Base-by-base conservation (phyloP, 2,113 vertebrate species). In the Malurus alboscapulatus region DNA sequence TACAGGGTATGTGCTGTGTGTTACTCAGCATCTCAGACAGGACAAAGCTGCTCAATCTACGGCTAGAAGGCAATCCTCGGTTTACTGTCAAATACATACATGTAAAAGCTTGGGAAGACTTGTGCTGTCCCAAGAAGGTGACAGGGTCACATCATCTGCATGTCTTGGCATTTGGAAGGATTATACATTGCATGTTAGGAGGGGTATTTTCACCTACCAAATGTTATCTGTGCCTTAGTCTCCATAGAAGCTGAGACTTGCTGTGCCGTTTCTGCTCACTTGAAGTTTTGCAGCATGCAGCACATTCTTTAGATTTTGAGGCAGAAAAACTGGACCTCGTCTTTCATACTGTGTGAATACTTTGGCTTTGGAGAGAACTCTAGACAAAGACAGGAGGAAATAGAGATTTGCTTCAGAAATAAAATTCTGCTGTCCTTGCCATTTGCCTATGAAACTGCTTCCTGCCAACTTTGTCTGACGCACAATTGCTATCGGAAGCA, bases 401-500 rank as follows among this genome's bases (percentile, higher is more conserved):
- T 4, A 66, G 48, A 86, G 51, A 22, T 77, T 67, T 73, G 24
- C 63, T 57, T 87, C 51, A 63, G 76, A 84, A 92, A 62, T 61
- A 27, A 36, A 83, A 68, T n/a, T 65, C 44, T 1, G 1, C 50
- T 92, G 71, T 81, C 62, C 66, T 34, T 5, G 48, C 63, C 21
- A 3, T 71, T 89, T 76, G 74, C 71, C 47, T 48, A 14, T 53
- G 87, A 67, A 95, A 21, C 59, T 36, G 51, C 48, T 87, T 91
- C 65, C 84, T 93, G 79, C 88, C 90, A 85, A 4, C 82, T 68
- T 54, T 40, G 63, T 50, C 90, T 84, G 91, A 82, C 18, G 3
- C 95, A 66, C 61, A 68, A 32, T 87, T 95, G 75, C 1, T 34
- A 61, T 84, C n/a, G 34, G 92, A 96, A 87, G 90, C 72, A 71